A percentile compares a stretch with the other conserved stretches of the same genome.
phyloP scores from a whole-genome alignment of 2,888 invertebrate genomes.

The Drosophila subsilvestris region DNA sequence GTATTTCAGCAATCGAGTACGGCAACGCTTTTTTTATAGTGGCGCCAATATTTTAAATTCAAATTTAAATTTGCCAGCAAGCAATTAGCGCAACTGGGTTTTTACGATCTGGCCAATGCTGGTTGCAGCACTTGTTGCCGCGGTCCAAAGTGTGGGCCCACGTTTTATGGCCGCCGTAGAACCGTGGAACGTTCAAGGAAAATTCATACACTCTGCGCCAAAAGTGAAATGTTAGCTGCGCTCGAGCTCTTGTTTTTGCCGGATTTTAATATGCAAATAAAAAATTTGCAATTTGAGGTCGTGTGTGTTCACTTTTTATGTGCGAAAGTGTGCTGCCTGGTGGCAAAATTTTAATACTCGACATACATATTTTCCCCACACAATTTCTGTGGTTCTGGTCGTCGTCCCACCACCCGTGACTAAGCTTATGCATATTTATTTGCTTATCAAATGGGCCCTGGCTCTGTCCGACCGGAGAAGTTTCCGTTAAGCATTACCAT shows the following conservation, averaged over 20 bases:
- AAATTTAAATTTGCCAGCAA: slow-evolving; percentile 6
- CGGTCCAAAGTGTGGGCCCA: neutral
- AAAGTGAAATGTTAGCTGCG: slow-evolving; percentile 60
- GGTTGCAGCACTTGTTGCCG: neutral
- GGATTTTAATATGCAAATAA: slow-evolving; percentile 55
- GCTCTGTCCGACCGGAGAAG: neutral
- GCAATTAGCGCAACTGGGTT: neutral
- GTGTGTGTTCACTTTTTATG: slow-evolving; percentile 44
- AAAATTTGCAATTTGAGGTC: slow-evolving; percentile 32
- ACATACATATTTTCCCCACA: neutral
- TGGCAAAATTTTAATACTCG: slow-evolving; percentile 10
- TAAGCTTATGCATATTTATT: neutral
- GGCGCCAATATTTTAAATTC: slow-evolving; percentile 28
- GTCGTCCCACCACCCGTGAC: slow-evolving; percentile 4
- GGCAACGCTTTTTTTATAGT: too few species aligned
- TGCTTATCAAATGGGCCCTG: neutral
- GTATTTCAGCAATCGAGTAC: too few species aligned
- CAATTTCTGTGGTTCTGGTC: neutral
- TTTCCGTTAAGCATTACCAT: slow-evolving; percentile 21
- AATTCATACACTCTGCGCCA: slow-evolving; percentile 26
- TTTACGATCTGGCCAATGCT: neutral
- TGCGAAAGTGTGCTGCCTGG: slow-evolving; percentile 59
- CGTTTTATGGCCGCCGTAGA: slow-evolving; percentile 5
- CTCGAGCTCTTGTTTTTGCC: slow-evolving; percentile 5
- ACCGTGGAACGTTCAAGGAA: slow-evolving; percentile 15